A percentile compares a stretch with the other conserved stretches of the same genome.
phyloP scores from a whole-genome alignment of 2,113 vertebrate genomes.

The Pelmatolapia mariae region DNA sequence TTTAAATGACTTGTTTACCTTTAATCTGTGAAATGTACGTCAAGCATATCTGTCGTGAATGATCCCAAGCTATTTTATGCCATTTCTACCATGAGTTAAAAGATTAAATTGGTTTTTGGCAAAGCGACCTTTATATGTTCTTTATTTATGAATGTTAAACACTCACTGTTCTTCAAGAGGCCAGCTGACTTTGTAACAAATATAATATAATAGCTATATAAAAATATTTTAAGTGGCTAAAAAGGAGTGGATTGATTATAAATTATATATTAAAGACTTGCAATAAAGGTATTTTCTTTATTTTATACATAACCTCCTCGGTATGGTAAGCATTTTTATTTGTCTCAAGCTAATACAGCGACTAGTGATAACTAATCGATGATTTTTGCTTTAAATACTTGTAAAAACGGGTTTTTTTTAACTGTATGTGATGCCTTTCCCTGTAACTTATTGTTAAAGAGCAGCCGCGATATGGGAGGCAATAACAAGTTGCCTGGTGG shows the following conservation, averaged over 20 bases:
- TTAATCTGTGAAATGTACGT: background rate
- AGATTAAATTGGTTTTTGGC: background rate
- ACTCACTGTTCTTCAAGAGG: background rate
- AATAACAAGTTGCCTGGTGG: background rate
- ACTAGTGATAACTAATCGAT: background rate
- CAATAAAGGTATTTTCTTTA: background rate
- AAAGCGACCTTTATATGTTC: background rate
- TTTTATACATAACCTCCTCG: background rate
- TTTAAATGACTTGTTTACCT: background rate
- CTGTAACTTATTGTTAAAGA: background rate
- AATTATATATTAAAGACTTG: background rate
- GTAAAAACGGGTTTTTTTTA: background rate
- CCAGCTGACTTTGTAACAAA: background rate
- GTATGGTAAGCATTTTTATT: background rate
- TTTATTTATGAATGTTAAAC: background rate
- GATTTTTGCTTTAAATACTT: background rate
- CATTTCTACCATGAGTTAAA: background rate
- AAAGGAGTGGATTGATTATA: background rate
- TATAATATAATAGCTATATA: background rate
- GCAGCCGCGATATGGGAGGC: background rate
- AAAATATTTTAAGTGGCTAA: background rate
- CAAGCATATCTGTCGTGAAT: background rate
- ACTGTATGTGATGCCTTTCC: background rate
- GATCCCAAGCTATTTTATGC: background rate
- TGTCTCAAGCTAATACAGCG: background rate